Evolutionary conservation across 2,888 invertebrate species (phyloP).

Genomic region (Mimachlamys varia): DNA sequence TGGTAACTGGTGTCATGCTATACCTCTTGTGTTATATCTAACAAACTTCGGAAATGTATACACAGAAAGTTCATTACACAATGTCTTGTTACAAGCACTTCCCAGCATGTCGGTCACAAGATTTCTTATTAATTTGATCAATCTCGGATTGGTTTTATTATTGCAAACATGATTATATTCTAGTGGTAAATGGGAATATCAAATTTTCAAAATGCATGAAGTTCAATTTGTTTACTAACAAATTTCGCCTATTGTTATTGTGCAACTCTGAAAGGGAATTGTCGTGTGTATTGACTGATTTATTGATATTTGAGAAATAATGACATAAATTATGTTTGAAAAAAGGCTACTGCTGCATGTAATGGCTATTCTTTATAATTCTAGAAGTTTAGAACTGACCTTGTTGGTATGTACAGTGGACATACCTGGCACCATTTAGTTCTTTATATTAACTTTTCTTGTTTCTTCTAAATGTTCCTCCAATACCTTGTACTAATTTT

Average conservation of each 20-base stretch:
- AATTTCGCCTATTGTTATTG: not conserved
- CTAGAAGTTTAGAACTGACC: too few species aligned
- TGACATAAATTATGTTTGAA: too few species aligned
- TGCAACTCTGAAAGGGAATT: too few species aligned
- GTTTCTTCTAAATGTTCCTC: not conserved
- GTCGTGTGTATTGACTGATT: too few species aligned
- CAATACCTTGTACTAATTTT: not conserved
- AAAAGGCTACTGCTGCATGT: too few species aligned
- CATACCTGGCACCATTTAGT: too few species aligned
- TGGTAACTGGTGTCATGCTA: not conserved
- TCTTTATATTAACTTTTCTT: not conserved
- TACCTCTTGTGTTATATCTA: too few species aligned
- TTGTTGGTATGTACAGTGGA: too few species aligned
- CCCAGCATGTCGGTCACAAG: not conserved
- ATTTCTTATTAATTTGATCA: not conserved
- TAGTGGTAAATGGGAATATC: not conserved
- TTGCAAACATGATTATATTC: not conserved
- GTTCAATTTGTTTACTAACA: not conserved
- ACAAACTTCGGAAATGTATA: too few species aligned
- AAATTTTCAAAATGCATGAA: not conserved
- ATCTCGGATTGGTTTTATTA: not conserved
- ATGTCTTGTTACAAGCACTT: not conserved
- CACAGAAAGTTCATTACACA: too few species aligned
- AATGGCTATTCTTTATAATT: too few species aligned
- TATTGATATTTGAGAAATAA: too few species aligned